Evolutionary conservation across 2,888 invertebrate genomes (phyloP), one percentile per base, ranked within the genome.

Genomic region (Drosophila paucipuncta): DNA sequence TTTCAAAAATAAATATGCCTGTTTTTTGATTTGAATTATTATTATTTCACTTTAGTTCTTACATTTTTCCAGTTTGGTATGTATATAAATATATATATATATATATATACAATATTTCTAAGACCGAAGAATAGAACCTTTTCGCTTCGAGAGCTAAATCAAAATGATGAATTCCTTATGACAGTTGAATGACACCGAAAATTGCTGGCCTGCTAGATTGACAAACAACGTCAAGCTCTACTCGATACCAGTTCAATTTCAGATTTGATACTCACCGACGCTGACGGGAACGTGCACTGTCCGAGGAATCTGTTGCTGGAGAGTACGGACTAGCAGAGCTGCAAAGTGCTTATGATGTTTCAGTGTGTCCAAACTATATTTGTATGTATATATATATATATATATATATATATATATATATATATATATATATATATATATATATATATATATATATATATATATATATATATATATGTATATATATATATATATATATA

Each of bases 91-190:
- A 47, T 25, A 41, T 11, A 13, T 39, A 39, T 43, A 22, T 10
- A 18, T 57, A 52, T 43, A 47, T 22, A 22, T 22, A 13, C 10
- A 25, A 18, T 41, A 31, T 22, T 16, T 76, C 66, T 50, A 57
- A 60, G 55, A 69, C 31, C 25, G 37, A 16, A 63, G 54, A 65
- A 41, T 18, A 60, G 47, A 73, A 82, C 90, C 59, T 77, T 54
- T 69, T 73, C 59, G 67, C 31, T 60, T 57, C 73, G 73, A 71
- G 52, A 22, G 25, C 47, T 30, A 58, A 57, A 25, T 59, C 49
- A 37, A 62, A 89, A 78, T 88, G 78, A 85, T 35, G 33, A 10
- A n/a, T 33, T 58, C 35, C 41, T 55, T 58, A 37, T 85, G 89
- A 77, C 89, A 83, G 62, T 52, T 68, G 31, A 39, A 28, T n/a